Evolutionary conservation across 2,113 vertebrate genomes (phyloP).

Genomic region (Pelecanoides urinatrix): DNA sequence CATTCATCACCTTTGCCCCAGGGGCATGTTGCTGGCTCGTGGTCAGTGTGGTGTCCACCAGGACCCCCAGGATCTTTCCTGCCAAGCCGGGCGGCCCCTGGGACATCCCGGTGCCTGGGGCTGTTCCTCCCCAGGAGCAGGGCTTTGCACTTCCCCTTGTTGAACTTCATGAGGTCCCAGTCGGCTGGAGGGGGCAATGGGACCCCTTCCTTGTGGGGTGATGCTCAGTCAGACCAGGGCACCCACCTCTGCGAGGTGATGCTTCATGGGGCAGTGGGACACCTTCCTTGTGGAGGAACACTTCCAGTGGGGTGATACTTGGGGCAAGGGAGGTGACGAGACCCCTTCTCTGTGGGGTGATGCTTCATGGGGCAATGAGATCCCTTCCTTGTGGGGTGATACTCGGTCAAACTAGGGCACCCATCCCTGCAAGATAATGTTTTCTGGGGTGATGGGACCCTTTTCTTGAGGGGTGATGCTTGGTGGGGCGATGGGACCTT

Average conservation of each 20-base stretch:
- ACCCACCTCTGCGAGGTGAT: too few species aligned
- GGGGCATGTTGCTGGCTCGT: background rate
- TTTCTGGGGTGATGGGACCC: too few species aligned
- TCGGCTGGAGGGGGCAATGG: background rate
- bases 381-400: too few species aligned
- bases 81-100: fast-evolving
- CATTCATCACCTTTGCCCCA: background rate
- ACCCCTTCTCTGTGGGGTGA: background rate
- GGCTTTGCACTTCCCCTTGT: background rate
- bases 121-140: background rate
- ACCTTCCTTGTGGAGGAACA: background rate
- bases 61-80: background rate
- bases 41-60: background rate
- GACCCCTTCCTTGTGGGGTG: background rate
- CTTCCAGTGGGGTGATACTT: too few species aligned
- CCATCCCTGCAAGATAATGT: too few species aligned
- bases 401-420: too few species aligned
- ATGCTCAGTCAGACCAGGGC: background rate
- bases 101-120: background rate
- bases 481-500: fast-evolving
- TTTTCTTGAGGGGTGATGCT: background rate
- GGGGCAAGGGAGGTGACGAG: too few species aligned
- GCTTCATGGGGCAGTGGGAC: background rate
- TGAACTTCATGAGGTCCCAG: background rate
- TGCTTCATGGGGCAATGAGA: too few species aligned